Conservation (phyloP, 2,113 vertebrate genomes). For the Hippocampus mohnikei region DNA sequence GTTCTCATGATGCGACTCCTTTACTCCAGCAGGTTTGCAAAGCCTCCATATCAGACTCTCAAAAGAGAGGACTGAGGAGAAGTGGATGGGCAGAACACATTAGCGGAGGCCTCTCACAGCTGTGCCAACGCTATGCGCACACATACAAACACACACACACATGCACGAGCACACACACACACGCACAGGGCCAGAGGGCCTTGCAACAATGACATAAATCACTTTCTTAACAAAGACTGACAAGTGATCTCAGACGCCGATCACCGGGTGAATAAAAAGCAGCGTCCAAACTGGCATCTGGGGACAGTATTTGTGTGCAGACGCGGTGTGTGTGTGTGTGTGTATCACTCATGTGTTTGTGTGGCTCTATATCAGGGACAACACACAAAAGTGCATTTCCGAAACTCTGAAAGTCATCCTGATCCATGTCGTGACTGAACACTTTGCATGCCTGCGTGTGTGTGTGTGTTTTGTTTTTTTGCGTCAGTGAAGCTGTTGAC, state of each 20-base stretch:
- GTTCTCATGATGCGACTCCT: not conserved
- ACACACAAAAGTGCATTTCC: conserved; percentile 29
- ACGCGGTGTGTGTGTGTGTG: not conserved
- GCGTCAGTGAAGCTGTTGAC: conserved; percentile 64
- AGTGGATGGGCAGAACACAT: conserved; percentile 13
- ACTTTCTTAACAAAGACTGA: conserved; percentile 63
- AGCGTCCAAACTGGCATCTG: conserved; percentile 38
- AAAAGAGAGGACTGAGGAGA: not conserved
- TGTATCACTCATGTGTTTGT: not conserved
- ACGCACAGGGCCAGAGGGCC: conserved; percentile 36
- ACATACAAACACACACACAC: conserved; percentile 26
- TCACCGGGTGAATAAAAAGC: conserved; percentile 32
- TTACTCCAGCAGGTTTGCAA: not conserved
- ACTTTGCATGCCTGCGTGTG: not conserved
- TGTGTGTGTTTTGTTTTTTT: not conserved
- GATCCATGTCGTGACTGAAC: conserved; percentile 55
- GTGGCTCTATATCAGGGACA: conserved; percentile 8
- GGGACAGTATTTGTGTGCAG: conserved; percentile 9
- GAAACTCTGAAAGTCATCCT: conserved; percentile 26
- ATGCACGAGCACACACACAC: conserved; percentile 18
- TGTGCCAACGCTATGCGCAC: conserved; percentile 16
- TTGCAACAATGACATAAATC: conserved; percentile 63
- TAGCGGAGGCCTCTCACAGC: conserved; percentile 53
- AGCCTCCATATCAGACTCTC: not conserved
- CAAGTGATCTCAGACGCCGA: conserved; percentile 48